phyloP scores from a whole-genome alignment of 1,140 invertebrate genomes.

The Mycetomoellerius zeteki region DNA sequence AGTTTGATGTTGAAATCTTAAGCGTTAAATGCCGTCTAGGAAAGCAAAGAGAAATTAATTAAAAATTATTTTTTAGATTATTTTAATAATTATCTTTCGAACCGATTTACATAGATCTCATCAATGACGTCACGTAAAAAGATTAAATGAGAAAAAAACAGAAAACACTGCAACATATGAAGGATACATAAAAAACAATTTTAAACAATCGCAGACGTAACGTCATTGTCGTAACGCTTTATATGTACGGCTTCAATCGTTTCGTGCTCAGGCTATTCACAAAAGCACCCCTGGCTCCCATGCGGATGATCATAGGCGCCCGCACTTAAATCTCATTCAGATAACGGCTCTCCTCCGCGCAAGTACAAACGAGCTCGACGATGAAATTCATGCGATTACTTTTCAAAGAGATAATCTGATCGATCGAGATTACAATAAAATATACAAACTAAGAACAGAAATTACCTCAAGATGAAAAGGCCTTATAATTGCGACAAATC shows the following conservation, averaged over 20 bases:
- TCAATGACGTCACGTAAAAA: neutral
- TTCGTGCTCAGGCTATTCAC: constrained; percentile 46
- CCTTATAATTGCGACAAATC: neutral
- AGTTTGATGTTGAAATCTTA: too few relatives aligned
- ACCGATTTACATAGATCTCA: neutral
- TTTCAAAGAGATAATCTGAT: constrained; percentile 71
- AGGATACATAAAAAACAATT: constrained; percentile 28
- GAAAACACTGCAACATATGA: neutral
- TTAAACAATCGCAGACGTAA: constrained; percentile 16
- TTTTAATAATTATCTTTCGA: neutral
- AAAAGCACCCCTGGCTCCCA: constrained; percentile 47
- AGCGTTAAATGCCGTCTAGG: neutral
- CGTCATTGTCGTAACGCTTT: constrained; percentile 42
- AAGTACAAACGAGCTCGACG: constrained; percentile 61
- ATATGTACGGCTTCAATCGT: constrained; percentile 43
- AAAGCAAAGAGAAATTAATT: neutral
- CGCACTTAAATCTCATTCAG: constrained; percentile 77
- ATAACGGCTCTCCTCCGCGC: constrained; percentile 72
- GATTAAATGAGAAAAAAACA: constrained; percentile 6
- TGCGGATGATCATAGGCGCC: constrained; percentile 61
- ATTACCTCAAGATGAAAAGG: neutral
- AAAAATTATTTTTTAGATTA: neutral
- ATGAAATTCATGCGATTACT: constrained; percentile 58
- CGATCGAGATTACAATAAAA: constrained; percentile 28
- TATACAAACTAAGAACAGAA: neutral